Percentiles rank a stretch among this genome's conserved stretches.
phyloP scores from a whole-genome alignment of 2,113 vertebrate species.

The Trogon surrucura region DNA sequence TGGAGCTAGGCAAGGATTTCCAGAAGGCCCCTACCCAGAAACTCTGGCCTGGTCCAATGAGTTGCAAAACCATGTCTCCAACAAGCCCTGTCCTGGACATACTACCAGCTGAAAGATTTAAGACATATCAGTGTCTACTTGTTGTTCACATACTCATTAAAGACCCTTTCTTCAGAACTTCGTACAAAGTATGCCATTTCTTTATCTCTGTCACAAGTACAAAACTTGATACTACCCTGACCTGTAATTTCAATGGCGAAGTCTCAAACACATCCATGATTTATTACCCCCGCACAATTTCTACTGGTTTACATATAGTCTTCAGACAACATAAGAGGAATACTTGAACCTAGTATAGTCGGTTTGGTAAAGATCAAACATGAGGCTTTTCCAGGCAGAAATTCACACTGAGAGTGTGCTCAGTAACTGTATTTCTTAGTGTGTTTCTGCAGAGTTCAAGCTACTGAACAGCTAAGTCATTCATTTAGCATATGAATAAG shows the following conservation, averaged over 20 bases:
- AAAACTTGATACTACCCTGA: neutral
- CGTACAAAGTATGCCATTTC: neutral
- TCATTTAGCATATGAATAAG: neutral
- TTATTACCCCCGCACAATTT: neutral
- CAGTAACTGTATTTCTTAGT: neutral
- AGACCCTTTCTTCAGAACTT: neutral
- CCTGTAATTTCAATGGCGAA: slow-evolving; percentile 5
- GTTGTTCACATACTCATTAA: neutral
- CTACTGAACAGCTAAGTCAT: neutral
- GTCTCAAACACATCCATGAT: neutral
- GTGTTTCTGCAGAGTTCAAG: neutral
- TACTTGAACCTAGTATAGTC: neutral
- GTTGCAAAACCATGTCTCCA: neutral
- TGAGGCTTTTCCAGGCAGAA: neutral
- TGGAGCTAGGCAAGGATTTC: neutral
- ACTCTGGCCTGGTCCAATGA: neutral
- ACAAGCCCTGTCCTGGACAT: neutral
- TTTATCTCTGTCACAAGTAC: neutral
- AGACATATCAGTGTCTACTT: neutral
- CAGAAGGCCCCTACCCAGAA: neutral
- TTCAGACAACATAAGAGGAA: neutral
- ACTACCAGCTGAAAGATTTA: neutral
- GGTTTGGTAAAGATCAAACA: neutral
- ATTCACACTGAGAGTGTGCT: neutral
- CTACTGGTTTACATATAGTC: neutral